A percentile compares a stretch with the other conserved stretches of the same genome.
Conservation (phyloP, 2,888 invertebrate genomes). For the Amiota minor region DNA sequence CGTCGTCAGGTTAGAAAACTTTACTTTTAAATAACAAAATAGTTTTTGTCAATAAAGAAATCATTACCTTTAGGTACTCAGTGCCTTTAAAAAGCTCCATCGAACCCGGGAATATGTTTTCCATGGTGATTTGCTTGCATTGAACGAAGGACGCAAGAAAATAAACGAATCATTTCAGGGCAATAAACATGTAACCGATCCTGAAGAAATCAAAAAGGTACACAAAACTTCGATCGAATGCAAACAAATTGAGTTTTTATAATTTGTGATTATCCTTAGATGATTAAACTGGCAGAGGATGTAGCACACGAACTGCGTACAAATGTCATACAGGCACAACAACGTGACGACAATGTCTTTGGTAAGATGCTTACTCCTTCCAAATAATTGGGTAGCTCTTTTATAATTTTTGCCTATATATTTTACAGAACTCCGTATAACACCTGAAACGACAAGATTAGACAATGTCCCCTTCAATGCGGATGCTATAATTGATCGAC, state of each 20-base stretch:
- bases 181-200: conserved; percentile 78
- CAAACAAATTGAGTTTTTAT: neutral
- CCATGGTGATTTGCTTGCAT: conserved; percentile 78
- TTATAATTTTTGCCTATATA: neutral
- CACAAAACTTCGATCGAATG: neutral
- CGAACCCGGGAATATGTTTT: conserved; percentile 81
- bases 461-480: conserved; percentile 80
- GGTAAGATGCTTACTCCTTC: conserved; percentile 75
- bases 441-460: conserved; percentile 64
- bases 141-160: conserved; percentile 79
- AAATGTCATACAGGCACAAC: conserved; percentile 82
- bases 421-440: conserved; percentile 63
- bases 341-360: conserved; percentile 80
- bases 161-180: conserved; percentile 85
- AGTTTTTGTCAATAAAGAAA: conserved; percentile 7
- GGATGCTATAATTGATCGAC: conserved; percentile 73
- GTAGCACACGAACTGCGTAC: conserved; percentile 82
- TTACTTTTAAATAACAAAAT: conserved; percentile 1
- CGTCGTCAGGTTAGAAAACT: conserved; percentile 56
- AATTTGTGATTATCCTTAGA: conserved; percentile 72
- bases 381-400: no score
- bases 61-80: conserved; percentile 75
- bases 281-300: conserved; percentile 80
- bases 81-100: conserved; percentile 82
- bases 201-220: conserved; percentile 79